Conservation (phyloP, 2,888 invertebrate genomes). For the Allacma fusca region DNA sequence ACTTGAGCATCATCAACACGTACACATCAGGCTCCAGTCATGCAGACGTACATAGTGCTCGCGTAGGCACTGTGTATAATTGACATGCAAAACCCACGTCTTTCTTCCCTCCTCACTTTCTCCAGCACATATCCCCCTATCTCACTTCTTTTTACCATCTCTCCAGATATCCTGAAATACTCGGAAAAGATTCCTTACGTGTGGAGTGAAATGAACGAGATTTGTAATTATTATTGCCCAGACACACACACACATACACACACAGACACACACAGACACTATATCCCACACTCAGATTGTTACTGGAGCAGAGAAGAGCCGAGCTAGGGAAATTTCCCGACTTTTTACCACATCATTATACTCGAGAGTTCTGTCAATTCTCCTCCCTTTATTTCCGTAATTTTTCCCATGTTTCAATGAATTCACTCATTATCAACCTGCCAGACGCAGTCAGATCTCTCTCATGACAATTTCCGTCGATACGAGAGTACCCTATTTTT, state of each 20-base stretch:
- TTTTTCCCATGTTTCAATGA: not conserved
- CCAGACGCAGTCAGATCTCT: too few relatives aligned
- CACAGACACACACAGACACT: not conserved
- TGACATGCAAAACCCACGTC: slow-evolving; percentile 37
- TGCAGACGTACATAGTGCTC: not conserved
- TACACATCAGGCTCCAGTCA: not conserved
- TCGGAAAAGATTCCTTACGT: not conserved
- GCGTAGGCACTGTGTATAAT: not conserved
- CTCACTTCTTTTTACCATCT: too few relatives aligned
- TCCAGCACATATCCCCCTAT: not conserved
- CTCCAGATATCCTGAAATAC: too few relatives aligned
- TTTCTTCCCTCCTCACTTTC: not conserved
- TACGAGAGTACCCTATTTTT: too few relatives aligned
- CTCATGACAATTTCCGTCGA: too few relatives aligned
- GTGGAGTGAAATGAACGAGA: not conserved
- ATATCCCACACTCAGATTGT: not conserved
- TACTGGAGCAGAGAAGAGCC: not conserved
- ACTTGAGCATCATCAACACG: not conserved
- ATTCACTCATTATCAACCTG: too few relatives aligned
- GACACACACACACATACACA: too few relatives aligned
- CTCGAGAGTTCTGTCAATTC: not conserved
- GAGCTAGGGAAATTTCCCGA: not conserved
- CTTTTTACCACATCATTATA: slow-evolving; percentile 7
- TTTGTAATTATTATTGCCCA: slow-evolving; percentile 1
- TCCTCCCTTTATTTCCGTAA: not conserved